Evolutionary conservation across 2,888 invertebrate species (phyloP).

Genomic region (Gerris lacustris): DNA sequence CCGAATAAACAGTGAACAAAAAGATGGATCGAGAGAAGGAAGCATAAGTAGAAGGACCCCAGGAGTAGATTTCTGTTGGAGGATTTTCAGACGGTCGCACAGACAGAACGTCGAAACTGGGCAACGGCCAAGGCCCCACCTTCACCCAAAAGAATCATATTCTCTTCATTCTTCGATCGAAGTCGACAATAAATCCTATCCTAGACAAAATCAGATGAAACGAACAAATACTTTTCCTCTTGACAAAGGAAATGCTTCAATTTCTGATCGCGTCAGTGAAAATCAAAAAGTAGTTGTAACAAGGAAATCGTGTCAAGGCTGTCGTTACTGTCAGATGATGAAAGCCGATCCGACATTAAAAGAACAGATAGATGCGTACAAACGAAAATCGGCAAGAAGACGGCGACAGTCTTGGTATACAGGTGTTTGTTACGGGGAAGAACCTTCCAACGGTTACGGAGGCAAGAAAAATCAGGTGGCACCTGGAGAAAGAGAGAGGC

Average conservation of each 20-base stretch:
- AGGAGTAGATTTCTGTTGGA: slow-evolving; percentile 13
- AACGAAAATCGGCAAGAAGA: slow-evolving; percentile 26
- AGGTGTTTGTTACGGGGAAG: slow-evolving; percentile 16
- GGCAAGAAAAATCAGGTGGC: slow-evolving; percentile 25
- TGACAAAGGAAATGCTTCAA: slow-evolving; percentile 18
- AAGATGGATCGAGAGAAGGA: slow-evolving; percentile 1
- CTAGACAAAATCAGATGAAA: slow-evolving; percentile 20
- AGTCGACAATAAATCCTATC: slow-evolving; percentile 9
- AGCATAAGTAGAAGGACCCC: background rate
- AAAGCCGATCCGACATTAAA: slow-evolving; percentile 26
- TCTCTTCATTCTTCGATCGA: background rate
- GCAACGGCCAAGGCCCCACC: slow-evolving; percentile 1
- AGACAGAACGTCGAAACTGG: slow-evolving; percentile 11
- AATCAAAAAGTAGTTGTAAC: slow-evolving; percentile 21
- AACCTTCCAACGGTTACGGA: slow-evolving; percentile 14
- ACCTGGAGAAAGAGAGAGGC: slow-evolving; percentile 24
- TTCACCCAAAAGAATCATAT: background rate
- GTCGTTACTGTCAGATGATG: slow-evolving; percentile 27
- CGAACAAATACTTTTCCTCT: slow-evolving; percentile 21
- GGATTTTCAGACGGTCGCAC: slow-evolving; percentile 17
- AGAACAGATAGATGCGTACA: slow-evolving; percentile 26
- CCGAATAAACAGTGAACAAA: slow-evolving; percentile 6
- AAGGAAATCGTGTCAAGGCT: slow-evolving; percentile 26
- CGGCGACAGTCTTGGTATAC: slow-evolving; percentile 20
- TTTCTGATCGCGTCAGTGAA: slow-evolving; percentile 17